Percentiles rank a stretch among this genome's conserved stretches.
Conservation (phyloP, 2,888 invertebrate genomes). For the Ophioninae sp. region DNA sequence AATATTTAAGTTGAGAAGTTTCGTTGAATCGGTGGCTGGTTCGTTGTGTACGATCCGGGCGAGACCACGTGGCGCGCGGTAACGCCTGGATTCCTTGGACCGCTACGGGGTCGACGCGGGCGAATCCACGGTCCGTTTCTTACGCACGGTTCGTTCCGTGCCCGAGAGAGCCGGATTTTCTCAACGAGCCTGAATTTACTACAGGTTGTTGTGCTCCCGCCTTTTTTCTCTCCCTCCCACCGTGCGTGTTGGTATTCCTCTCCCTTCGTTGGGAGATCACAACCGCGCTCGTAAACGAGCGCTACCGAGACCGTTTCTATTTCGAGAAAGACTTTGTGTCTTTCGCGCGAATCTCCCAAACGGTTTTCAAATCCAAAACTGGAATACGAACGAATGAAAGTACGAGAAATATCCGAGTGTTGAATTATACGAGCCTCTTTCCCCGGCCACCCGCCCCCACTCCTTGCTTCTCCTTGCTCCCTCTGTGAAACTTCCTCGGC, state of each 20-base stretch:
- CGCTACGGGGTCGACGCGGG: slow-evolving; percentile 66
- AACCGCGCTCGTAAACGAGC: not conserved
- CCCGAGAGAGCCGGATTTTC: slow-evolving; percentile 49
- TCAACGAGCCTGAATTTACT: slow-evolving; percentile 16
- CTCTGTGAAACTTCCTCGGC: not conserved
- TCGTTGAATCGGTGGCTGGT: slow-evolving; percentile 8
- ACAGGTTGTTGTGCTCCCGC: slow-evolving; percentile 30
- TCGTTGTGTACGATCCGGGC: slow-evolving; percentile 12
- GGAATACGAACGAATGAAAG: slow-evolving; percentile 34
- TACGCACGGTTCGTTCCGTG: slow-evolving; percentile 47
- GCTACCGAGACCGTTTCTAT: slow-evolving; percentile 51
- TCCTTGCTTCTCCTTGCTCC: not conserved
- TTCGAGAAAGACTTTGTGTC: slow-evolving; percentile 44
- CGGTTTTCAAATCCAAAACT: slow-evolving; percentile 23
- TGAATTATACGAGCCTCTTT: not conserved
- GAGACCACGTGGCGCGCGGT: slow-evolving; percentile 65
- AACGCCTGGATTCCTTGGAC: slow-evolving; percentile 61
- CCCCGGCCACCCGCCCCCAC: no score
- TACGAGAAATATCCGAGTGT: not conserved
- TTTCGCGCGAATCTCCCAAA: slow-evolving; percentile 43
- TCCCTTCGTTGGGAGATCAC: slow-evolving; percentile 3
- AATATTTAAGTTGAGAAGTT: not conserved
- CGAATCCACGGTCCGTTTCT: slow-evolving; percentile 56
- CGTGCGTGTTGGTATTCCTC: not conserved
- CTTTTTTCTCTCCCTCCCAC: slow-evolving; percentile 45